Base-by-base conservation (phyloP, 1,140 invertebrate species). In the Macrosteles quadrilineatus region DNA sequence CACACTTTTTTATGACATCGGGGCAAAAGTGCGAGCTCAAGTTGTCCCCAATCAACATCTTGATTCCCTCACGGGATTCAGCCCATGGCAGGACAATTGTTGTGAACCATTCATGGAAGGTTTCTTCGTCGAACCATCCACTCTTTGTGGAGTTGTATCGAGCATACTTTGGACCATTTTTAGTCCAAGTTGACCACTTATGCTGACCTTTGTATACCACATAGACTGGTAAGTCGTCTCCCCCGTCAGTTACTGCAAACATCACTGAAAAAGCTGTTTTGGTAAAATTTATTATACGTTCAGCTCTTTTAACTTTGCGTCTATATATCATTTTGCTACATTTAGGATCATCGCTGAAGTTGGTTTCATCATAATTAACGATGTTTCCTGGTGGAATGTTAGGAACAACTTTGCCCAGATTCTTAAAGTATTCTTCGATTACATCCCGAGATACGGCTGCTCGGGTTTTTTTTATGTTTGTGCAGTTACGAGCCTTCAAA, bases 21-120 rank as follows among this genome's bases (percentile, higher is more conserved):
- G 57, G 1, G 32, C 36, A 68, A 40, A 82, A 73, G 72, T 81
- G 79, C n/a, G 73, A 75, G 40, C 72, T 72, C 43, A 82, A 74
- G 70, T 81, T 81, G 67, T 81, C 80, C 14, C 80, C 79, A 62
- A 81, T 79, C 11, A 81, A 9, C 19, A 78, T 75, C 72, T 80
- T 80, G n/a, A 27, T 69, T 43, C 80, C 80, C 17, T 59, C 31
- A 62, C 70, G 31, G 45, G 68, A 73, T 72, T 75, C 75, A 3
- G 73, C 36, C 67, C 71, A 69, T 31, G 76, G 74, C 19, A 80
- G 30, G 11, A 75, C 17, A 23, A 71, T 53, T 25, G 47, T 67
- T 6, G 40, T 53, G 72, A 81, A 77, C 77, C 76, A 80, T 63
- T 80, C 77, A 70, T 73, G 63, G 74, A 82, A 80, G 27, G 55